Evolutionary conservation across 2,888 invertebrate species (phyloP).

Genomic region (Andrena trimmerana): DNA sequence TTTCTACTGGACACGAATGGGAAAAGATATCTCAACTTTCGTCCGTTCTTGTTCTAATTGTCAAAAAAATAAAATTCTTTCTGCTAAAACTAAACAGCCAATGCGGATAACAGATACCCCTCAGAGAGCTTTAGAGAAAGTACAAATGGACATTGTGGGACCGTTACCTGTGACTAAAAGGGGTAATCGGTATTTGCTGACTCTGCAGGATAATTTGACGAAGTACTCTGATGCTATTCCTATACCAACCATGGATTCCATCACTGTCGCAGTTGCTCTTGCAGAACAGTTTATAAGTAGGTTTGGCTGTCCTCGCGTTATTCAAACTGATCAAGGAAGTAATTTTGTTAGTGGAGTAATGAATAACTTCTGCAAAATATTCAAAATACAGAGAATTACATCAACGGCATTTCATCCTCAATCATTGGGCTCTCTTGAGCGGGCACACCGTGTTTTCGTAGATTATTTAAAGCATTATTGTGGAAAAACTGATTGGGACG

Average conservation of each 20-base stretch:
- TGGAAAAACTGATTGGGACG: neutral
- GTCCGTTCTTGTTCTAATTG: neutral
- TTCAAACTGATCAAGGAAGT: neutral
- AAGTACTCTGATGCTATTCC: conserved; percentile 12
- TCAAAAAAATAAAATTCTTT: neutral
- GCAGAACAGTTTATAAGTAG: neutral
- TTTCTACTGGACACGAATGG: neutral
- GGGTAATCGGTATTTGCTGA: neutral
- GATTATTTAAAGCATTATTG: conserved; percentile 4
- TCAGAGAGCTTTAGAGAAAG: neutral
- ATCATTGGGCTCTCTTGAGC: neutral
- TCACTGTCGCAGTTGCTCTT: neutral
- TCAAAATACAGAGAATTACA: neutral
- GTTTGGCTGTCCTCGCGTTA: neutral
- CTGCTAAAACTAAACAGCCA: neutral
- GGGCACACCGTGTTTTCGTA: neutral
- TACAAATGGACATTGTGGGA: neutral
- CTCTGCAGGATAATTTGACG: neutral
- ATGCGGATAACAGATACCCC: neutral
- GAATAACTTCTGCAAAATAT: neutral
- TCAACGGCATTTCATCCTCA: conserved; percentile 3
- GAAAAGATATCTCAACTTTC: neutral
- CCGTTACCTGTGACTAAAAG: neutral
- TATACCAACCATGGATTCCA: neutral
- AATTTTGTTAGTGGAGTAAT: neutral